Evolutionary conservation across 2,113 vertebrate species (phyloP).

Genomic region (Bubalus kerabau): DNA sequence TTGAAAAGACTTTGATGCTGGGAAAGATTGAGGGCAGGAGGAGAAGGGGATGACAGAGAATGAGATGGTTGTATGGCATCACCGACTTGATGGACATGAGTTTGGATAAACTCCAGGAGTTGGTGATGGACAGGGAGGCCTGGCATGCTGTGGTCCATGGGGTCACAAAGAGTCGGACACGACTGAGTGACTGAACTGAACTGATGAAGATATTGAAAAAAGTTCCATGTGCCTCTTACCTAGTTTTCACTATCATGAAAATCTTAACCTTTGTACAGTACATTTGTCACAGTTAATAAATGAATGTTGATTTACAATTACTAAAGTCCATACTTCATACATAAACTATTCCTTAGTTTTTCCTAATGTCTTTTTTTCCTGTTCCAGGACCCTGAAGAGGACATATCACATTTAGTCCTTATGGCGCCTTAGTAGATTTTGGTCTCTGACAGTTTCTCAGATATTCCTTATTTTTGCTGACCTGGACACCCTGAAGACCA

Average conservation of each 20-base stretch:
- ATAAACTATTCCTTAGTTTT: background rate
- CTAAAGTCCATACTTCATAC: background rate
- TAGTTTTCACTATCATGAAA: background rate
- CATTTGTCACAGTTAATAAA: background rate
- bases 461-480: background rate
- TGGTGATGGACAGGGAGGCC: background rate
- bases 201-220: background rate
- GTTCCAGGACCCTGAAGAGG: background rate
- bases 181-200: background rate
- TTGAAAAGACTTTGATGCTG: background rate
- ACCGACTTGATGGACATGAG: background rate
- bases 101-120: background rate
- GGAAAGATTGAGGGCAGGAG: background rate
- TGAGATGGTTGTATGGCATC: background rate
- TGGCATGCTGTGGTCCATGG: background rate
- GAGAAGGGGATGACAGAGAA: background rate
- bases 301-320: background rate
- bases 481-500: background rate
- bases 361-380: background rate
- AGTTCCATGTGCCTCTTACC: background rate
- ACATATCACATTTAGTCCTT: background rate
- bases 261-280: background rate
- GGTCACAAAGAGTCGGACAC: accelerated
- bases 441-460: background rate
- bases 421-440: background rate